A percentile compares a stretch with the other conserved stretches of the same genome.
phyloP scores from a whole-genome alignment of 92 coral and sea anemone species.

The Heteractis magnifica region DNA sequence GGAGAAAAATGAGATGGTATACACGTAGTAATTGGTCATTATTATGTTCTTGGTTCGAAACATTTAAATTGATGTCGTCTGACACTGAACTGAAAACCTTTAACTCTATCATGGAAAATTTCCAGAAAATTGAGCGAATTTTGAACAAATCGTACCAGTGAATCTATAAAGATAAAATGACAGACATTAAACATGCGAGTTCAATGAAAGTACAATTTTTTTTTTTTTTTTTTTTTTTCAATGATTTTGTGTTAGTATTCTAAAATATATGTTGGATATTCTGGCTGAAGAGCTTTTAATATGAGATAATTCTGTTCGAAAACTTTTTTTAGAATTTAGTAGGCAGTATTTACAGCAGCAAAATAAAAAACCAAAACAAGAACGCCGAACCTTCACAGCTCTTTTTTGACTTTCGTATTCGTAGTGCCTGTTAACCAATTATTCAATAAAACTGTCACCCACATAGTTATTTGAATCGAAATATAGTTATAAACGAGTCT shows the following conservation, averaged over 20 bases:
- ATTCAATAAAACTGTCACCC: not conserved
- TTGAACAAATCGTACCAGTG: not conserved
- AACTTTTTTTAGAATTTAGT: too few relatives aligned
- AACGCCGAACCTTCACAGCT: too few relatives aligned
- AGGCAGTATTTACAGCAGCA: too few relatives aligned
- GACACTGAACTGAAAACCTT: not conserved
- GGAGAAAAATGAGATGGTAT: too few relatives aligned
- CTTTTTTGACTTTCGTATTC: not conserved
- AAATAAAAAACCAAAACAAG: too few relatives aligned
- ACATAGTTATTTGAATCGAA: not conserved
- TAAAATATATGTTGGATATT: not conserved
- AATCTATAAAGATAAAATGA: not conserved
- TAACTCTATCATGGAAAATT: constrained; percentile 3
- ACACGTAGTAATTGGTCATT: not conserved
- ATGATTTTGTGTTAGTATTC: not conserved
- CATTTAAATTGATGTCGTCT: not conserved
- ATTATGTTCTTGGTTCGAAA: not conserved
- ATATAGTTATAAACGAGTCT: not conserved
- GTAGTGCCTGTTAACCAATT: not conserved
- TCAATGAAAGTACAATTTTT: not conserved
- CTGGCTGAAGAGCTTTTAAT: not conserved
- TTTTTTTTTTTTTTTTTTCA: not conserved
- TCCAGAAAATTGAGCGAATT: constrained; percentile 1
- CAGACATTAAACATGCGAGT: constrained; percentile 1
- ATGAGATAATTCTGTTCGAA: too few relatives aligned